Evolutionary conservation across 1,140 invertebrate species (phyloP).

Genomic region (Episyrphus balteatus): DNA sequence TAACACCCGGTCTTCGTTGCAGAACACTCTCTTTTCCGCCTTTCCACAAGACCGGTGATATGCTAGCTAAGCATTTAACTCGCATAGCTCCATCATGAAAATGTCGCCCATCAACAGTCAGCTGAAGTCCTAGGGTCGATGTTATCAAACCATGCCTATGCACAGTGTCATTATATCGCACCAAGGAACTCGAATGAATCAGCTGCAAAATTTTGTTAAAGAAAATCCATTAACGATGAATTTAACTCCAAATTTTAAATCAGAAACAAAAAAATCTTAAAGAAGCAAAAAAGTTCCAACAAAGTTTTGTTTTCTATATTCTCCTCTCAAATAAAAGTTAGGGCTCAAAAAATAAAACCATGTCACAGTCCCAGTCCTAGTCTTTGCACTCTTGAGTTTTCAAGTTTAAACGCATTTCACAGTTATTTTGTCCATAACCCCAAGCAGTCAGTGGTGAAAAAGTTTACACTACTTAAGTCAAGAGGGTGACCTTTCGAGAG

Average conservation of each 20-base stretch:
- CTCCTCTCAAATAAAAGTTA: too few species aligned
- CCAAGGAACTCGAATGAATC: conserved; percentile 36
- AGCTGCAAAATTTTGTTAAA: conserved; percentile 36
- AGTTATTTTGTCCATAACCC: too few species aligned
- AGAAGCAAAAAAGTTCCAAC: too few species aligned
- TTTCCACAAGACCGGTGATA: conserved; percentile 46
- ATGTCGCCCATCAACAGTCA: conserved; percentile 40
- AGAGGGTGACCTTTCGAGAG: too few species aligned
- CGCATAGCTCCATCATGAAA: conserved; percentile 45
- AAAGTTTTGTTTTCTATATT: too few species aligned
- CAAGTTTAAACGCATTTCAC: too few species aligned
- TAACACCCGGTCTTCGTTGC: conserved; percentile 40
- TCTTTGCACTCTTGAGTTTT: neutral
- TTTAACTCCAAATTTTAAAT: neutral
- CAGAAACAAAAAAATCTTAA: neutral
- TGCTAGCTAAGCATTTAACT: conserved; percentile 46
- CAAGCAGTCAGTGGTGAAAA: too few species aligned
- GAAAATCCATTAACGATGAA: neutral
- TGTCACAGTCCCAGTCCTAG: neutral
- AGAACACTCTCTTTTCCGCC: conserved; percentile 44
- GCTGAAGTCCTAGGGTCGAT: conserved; percentile 41
- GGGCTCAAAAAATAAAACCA: too few species aligned
- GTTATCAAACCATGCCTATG: conserved; percentile 46
- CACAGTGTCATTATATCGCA: conserved; percentile 39
- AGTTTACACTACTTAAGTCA: too few species aligned